Percentiles rank a stretch among this genome's conserved stretches.
Conservation (phyloP, 1,140 invertebrate species). For the Caenorhabditis remanei region DNA sequence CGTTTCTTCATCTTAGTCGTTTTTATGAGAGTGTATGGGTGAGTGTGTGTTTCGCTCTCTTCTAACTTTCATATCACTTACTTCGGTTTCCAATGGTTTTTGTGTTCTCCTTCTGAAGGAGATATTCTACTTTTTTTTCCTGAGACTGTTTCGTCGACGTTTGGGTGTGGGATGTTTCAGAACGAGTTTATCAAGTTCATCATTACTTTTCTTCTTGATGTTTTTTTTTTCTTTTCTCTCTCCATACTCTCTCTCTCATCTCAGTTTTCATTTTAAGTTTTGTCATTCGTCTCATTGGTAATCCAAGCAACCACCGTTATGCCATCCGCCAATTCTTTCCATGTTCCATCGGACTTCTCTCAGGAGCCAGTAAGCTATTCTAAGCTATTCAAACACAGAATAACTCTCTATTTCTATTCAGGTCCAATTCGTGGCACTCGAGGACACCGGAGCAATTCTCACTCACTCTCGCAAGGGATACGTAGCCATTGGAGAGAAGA, state of each 20-base stretch:
- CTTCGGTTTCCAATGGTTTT: neutral
- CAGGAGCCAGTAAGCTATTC: neutral
- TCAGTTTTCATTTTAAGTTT: neutral
- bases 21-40: neutral
- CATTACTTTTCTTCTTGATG: neutral
- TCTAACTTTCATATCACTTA: neutral
- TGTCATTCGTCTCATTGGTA: neutral
- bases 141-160: slow-evolving; percentile 32
- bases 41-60: slow-evolving; percentile 12
- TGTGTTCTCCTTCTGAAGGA: neutral
- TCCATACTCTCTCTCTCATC: neutral
- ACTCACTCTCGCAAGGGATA: slow-evolving; percentile 12
- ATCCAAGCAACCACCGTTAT: neutral
- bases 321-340: neutral
- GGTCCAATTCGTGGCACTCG: slow-evolving; percentile 4
- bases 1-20: neutral
- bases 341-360: slow-evolving; percentile 17
- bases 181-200: neutral
- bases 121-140: neutral
- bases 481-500: neutral
- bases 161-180: neutral
- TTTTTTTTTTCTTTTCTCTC: neutral
- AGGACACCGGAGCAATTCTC: slow-evolving; percentile 28
- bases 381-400: neutral
- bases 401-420: neutral